Conservation (phyloP, 2,113 vertebrate species). For the Cochlearius cochlearius region DNA sequence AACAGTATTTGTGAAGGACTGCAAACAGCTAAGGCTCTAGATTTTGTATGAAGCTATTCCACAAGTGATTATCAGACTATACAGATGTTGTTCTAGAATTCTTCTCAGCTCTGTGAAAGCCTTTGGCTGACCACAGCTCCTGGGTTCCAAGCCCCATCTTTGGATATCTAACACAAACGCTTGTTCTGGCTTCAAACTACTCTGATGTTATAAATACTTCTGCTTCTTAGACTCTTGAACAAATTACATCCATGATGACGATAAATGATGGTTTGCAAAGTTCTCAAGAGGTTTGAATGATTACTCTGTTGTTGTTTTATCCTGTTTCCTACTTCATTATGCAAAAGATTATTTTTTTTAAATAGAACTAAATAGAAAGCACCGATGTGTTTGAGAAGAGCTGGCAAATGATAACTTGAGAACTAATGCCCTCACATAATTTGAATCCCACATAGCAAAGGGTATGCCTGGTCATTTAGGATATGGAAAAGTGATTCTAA, state of each 20-base stretch:
- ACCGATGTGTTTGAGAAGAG: not conserved
- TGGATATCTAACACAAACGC: not conserved
- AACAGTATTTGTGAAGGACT: not conserved
- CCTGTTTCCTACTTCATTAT: conserved; percentile 5
- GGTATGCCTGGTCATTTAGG: not conserved
- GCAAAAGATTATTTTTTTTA: not conserved
- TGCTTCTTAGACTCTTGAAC: not conserved
- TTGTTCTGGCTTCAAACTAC: not conserved
- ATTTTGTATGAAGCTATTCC: not conserved
- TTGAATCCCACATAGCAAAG: not conserved
- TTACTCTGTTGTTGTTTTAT: not conserved
- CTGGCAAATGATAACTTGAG: not conserved
- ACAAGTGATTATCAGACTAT: not conserved
- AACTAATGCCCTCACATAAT: not conserved
- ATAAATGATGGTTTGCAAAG: not conserved
- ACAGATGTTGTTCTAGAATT: not conserved
- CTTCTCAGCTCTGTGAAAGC: not conserved
- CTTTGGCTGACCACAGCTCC: not conserved
- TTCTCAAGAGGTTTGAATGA: not conserved
- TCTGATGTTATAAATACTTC: not conserved
- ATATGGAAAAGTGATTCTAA: not conserved
- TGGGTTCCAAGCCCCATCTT: not conserved
- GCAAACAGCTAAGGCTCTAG: not conserved
- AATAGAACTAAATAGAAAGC: not conserved
- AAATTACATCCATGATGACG: not conserved